phyloP scores from a whole-genome alignment of 2,797 vertebrate species.

The Hipposideros larvatus region DNA sequence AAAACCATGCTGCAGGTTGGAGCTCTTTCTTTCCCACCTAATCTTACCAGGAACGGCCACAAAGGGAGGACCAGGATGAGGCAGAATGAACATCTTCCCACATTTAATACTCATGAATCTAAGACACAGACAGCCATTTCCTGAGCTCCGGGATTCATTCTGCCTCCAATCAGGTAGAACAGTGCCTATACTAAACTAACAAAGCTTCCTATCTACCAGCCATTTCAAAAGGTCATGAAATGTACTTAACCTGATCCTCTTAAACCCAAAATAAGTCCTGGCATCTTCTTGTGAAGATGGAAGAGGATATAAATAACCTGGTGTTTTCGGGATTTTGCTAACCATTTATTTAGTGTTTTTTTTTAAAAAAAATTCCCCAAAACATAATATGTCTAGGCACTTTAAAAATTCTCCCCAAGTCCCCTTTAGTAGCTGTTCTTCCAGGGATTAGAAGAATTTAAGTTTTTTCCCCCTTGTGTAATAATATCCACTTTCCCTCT shows the following conservation, averaged over 20 bases:
- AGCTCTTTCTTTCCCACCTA: not conserved
- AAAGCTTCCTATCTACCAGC: not conserved
- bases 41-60: no score
- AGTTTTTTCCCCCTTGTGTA: not conserved
- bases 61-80: not conserved
- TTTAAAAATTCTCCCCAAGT: slow-evolving; percentile 43
- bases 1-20: not conserved
- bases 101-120: not conserved
- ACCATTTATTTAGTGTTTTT: not conserved
- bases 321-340: not conserved
- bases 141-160: not conserved
- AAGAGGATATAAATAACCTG: not conserved
- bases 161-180: not conserved
- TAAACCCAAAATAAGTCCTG: not conserved
- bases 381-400: not conserved
- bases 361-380: not conserved
- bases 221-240: slow-evolving; percentile 4
- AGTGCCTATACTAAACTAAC: not conserved
- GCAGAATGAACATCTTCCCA: not conserved
- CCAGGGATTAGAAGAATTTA: not conserved
- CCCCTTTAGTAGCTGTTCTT: slow-evolving; percentile 9
- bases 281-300: not conserved
- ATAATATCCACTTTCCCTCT: not conserved
- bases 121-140: not conserved
- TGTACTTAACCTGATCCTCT: not conserved